phyloP scores from a whole-genome alignment of 2,888 invertebrate species.

The Tipula lateralis region DNA sequence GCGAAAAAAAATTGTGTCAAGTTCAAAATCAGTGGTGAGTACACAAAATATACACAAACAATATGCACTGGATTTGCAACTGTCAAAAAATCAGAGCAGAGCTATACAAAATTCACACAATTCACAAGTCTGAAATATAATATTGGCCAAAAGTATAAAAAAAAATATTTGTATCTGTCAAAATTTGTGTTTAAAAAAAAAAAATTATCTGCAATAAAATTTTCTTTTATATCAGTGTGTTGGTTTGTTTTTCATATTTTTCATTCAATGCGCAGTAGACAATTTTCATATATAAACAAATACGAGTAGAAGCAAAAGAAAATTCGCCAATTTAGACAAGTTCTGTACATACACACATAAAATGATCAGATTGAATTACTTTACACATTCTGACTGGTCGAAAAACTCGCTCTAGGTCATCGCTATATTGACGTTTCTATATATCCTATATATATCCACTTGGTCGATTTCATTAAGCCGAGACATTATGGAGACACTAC shows the following conservation, averaged over 20 bases:
- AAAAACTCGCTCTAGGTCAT: not conserved
- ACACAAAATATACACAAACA: not conserved
- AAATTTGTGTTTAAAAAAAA: not conserved
- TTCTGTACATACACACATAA: not conserved
- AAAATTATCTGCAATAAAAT: not conserved
- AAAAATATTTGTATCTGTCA: not conserved
- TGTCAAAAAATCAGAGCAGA: not conserved
- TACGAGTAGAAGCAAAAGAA: not conserved
- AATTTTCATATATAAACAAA: not conserved
- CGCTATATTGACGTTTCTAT: not conserved
- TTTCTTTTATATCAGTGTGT: not conserved
- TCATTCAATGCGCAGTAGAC: not conserved
- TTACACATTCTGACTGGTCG: not conserved
- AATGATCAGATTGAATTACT: not conserved
- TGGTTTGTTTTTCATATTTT: not conserved
- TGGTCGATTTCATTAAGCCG: not conserved
- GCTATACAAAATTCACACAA: not conserved
- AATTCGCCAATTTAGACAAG: not conserved
- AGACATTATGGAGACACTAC: not conserved
- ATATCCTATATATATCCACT: too few species aligned
- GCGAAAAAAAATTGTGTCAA: not conserved
- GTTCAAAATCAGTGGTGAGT: not conserved
- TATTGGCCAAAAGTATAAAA: not conserved
- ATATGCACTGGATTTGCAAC: not conserved
- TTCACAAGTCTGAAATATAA: not conserved